These are phyloP conservation scores for Agriopis aurantiaria DNA, from an alignment of 2,888 invertebrate species.

Conservation along the genomic window DNA sequence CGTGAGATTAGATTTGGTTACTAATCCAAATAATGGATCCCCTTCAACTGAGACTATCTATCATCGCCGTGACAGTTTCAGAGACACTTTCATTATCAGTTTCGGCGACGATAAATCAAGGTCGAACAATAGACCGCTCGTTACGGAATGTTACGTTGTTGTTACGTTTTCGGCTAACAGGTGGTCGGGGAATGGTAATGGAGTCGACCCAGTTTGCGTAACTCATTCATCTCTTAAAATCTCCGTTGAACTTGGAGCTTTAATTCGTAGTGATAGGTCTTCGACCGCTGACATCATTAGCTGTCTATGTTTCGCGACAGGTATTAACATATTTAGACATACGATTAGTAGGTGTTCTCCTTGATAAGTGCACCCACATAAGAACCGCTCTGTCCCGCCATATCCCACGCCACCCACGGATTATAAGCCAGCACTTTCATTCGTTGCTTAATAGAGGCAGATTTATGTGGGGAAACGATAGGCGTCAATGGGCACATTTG, in stretches of 20 bases:
- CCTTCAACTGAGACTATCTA: slow-evolving; percentile 19
- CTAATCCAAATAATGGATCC: slow-evolving; percentile 6
- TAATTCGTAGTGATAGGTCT: slow-evolving; percentile 50
- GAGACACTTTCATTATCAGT: slow-evolving; percentile 51
- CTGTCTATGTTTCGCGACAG: slow-evolving; percentile 49
- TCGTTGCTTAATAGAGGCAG: slow-evolving; percentile 70
- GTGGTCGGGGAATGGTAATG: slow-evolving; percentile 42
- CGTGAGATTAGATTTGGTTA: slow-evolving; percentile 11
- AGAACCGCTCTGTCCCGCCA: slow-evolving; percentile 53
- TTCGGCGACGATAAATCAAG: slow-evolving; percentile 61
- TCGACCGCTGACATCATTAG: slow-evolving; percentile 69
- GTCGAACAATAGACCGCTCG: slow-evolving; percentile 59
- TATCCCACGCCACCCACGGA: slow-evolving; percentile 79
- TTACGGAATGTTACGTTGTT: slow-evolving; percentile 58
- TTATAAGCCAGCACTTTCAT: slow-evolving; percentile 72
- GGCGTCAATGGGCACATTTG: slow-evolving; percentile 40
- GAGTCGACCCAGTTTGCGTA: slow-evolving; percentile 43
- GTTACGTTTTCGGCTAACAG: slow-evolving; percentile 47
- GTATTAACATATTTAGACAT: slow-evolving; percentile 51
- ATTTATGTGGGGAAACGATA: slow-evolving; percentile 64
- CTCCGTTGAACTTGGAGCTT: slow-evolving; percentile 34
- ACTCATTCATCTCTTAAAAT: slow-evolving; percentile 42
- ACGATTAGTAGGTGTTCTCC: slow-evolving; percentile 65
- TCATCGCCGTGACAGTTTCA: slow-evolving; percentile 28
- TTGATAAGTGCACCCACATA: slow-evolving; percentile 74